A percentile compares a stretch with the other conserved stretches of the same genome.
Evolutionary conservation across 1,140 invertebrate species (phyloP).

Genomic region (Helicorthomorpha holstii): DNA sequence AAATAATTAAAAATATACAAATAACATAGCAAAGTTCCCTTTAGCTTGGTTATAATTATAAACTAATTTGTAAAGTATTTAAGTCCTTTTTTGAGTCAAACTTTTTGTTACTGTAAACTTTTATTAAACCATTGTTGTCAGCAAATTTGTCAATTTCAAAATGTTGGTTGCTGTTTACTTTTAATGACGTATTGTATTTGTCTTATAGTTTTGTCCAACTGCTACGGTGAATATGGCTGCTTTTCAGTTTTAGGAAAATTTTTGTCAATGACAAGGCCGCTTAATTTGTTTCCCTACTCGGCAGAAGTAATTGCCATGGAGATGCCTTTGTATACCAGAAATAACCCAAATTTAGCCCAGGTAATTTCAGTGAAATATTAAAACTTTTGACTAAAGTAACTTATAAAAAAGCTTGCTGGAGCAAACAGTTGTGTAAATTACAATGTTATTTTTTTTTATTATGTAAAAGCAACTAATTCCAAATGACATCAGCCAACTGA

Average conservation of each 20-base stretch:
- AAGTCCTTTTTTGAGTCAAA: neutral
- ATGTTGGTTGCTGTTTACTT: too few relatives aligned
- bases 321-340: constrained; percentile 31
- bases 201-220: constrained; percentile 20
- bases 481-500: neutral
- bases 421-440: neutral
- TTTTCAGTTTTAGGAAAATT: constrained; percentile 61
- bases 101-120: too few relatives aligned
- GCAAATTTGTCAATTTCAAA: too few relatives aligned
- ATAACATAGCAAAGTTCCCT: neutral
- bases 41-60: neutral
- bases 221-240: constrained; percentile 63
- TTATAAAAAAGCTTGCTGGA: neutral
- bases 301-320: constrained; percentile 35
- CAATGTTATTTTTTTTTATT: too few relatives aligned
- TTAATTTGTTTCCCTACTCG: constrained; percentile 53
- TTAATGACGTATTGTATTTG: too few relatives aligned
- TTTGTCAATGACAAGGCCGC: constrained; percentile 49
- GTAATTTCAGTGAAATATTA: constrained; percentile 10
- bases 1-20: neutral
- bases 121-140: too few relatives aligned
- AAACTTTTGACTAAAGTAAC: neutral
- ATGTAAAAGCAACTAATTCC: too few relatives aligned
- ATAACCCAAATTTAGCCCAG: constrained; percentile 32
- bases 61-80: neutral